These are phyloP conservation scores for Chaitophorus viminalis DNA, from an alignment of 2,888 invertebrate genomes.

Conservation along the genomic window DNA sequence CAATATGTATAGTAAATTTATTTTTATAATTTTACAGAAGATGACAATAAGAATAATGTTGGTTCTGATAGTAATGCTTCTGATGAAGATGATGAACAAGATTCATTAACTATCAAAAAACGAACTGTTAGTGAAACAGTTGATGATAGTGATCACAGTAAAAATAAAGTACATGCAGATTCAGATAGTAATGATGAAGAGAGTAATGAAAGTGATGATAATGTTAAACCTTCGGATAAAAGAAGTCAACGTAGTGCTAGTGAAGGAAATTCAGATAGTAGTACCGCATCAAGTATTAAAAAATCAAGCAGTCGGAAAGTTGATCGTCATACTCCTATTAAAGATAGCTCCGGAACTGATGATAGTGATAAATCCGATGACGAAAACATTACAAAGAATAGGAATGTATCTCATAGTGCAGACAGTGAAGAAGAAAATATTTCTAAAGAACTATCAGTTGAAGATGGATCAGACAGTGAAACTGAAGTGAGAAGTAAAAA, in stretches of 20 bases:
- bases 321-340: background rate
- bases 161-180: background rate
- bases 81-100: constrained; percentile 32
- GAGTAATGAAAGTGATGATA: constrained; percentile 14
- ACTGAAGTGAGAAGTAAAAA: constrained; percentile 17
- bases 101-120: background rate
- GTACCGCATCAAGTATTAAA: constrained; percentile 28
- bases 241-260: constrained; percentile 4
- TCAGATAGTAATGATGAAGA: constrained; percentile 26
- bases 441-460: background rate
- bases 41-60: constrained; percentile 31
- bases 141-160: constrained; percentile 26
- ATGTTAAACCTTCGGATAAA: constrained; percentile 18
- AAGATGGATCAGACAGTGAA: constrained; percentile 40
- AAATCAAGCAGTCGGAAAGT: background rate
- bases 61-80: constrained; percentile 48
- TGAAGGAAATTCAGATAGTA: constrained; percentile 52
- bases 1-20: background rate
- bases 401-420: constrained; percentile 38
- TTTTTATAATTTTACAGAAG: constrained; percentile 1
- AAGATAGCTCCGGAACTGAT: constrained; percentile 54
- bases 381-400: constrained; percentile 21
- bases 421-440: constrained; percentile 46
- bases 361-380: constrained; percentile 54
- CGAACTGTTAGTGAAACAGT: constrained; percentile 22